These are phyloP conservation scores for Ctenosaura bakeri DNA, from an alignment of 2,797 vertebrate genomes.

Conservation along the genomic window DNA sequence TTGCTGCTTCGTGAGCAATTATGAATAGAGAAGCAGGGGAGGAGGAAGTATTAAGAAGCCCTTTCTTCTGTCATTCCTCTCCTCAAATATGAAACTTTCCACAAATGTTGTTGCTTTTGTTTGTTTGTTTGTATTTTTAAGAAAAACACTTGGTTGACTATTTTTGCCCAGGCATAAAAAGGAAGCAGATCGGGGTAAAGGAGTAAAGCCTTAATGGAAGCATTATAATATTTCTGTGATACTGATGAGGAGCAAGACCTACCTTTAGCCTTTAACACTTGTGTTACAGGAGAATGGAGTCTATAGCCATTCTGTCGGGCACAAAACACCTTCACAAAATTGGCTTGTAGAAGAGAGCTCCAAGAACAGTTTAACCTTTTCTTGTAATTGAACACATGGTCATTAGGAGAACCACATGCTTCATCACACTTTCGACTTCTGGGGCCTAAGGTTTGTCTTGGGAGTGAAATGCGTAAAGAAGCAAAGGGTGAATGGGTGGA, in stretches of 20 bases:
- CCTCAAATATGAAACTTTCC: neutral
- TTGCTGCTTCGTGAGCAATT: neutral
- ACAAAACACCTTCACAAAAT: neutral
- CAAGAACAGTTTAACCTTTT: neutral
- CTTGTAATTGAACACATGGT: neutral
- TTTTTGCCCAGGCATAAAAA: neutral
- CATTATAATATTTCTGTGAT: neutral
- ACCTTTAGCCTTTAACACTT: neutral
- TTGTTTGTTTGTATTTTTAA: neutral
- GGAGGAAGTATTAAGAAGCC: neutral
- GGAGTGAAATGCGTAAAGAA: slow-evolving; percentile 3
- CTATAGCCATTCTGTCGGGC: neutral
- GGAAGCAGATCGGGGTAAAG: neutral
- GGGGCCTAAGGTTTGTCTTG: neutral
- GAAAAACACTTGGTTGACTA: neutral
- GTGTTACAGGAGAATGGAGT: neutral
- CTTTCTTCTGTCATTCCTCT: neutral
- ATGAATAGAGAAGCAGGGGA: neutral
- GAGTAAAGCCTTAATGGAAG: neutral
- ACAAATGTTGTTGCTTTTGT: neutral
- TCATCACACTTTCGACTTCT: neutral
- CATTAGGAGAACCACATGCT: neutral
- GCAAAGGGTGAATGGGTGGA: neutral
- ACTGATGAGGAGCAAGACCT: neutral
- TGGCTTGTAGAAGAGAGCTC: neutral